Base-by-base conservation (phyloP, 1,140 invertebrate species). In the Cotesia vestalis region DNA sequence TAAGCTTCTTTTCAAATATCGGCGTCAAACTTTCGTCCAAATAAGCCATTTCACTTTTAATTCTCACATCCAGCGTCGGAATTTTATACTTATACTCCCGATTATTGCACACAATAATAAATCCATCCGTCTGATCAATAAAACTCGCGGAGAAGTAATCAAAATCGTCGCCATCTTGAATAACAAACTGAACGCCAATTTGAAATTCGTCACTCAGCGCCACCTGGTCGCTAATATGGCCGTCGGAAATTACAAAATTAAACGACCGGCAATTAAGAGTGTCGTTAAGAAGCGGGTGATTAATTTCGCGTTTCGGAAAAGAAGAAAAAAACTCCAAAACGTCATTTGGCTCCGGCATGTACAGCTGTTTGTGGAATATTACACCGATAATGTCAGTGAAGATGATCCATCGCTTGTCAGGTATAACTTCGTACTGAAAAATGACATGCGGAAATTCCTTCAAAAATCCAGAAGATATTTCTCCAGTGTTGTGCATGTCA, bases 61-160 rank as follows among this genome's bases (percentile, higher is more conserved):
- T 59, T 6, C 57, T 14, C 9, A 59, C 57, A 27, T 59, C 57
- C n/a, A 59, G 20, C 0, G 57, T 59, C 27, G 57, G 57, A 27
- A 59, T 59, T 59, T 59, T 59, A 20, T 20, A 59, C 27, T 59
- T 59, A 59, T 59, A 59, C 27, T 59, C 57, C 1, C 57, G 57
- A 59, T 59, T 59, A 27, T 59, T 59, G 20, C 57, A 59, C 14
- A 59, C 57, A 20, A 59, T 27, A 20, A 59, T 59, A 20, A 59
- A 59, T 6, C 57, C 57, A 59, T 59, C 57, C 20, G 57, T 59
- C 5, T 59, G 9, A 27, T 17, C 17, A 11, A 27, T 20, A 2
- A 11, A 11, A 4, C 5, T 9, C 9, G 14, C 20, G 4, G 20
- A 20, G 4, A 59, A 59, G 27, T 20, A 27, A 5, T 27, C 17